Base-by-base conservation (phyloP, 2,113 vertebrate genomes). In the Cottus gobio region DNA sequence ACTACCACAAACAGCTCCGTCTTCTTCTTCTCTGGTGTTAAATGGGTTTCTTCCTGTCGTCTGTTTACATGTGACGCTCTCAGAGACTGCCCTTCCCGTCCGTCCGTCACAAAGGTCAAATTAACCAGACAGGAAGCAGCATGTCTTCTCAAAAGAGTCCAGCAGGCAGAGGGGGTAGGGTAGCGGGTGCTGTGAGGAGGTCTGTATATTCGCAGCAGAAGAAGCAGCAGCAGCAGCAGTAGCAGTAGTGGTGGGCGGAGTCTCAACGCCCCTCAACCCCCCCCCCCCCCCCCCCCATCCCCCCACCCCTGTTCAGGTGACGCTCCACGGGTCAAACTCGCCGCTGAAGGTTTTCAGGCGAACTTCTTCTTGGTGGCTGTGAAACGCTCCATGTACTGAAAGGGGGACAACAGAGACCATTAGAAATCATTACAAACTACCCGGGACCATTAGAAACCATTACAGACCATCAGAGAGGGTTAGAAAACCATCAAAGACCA, bases 281-380 rank as follows among this genome's bases (percentile, higher is more conserved):
- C n/a, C n/a, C n/a, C n/a, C n/a, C n/a, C n/a, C n/a, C n/a, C n/a
- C n/a, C n/a, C n/a, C n/a, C n/a, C n/a, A n/a, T n/a, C n/a, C n/a
- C n/a, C n/a, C n/a, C n/a, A n/a, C n/a, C n/a, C n/a, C n/a, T n/a
- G n/a, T n/a, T n/a, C n/a, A n/a, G n/a, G n/a, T n/a, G n/a, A 39
- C 0, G 58, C 28, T 58, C 39, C 30, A 1, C 36, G 34, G 22
- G 62, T 28, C 7, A 24, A 50, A 30, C 67, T 71, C 4, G 0
- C 1, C 34, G 5, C 18, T 0, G 15, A 22, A 4, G 1, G 28
- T 9, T 10, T 85, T 99, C 95, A 99, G 18, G 95, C 86, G 91
- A 99, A 99, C 92, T 99, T 99, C 96, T 99, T 99, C 95, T 97
- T 98, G 24, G 96, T 99, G 77, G 98, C 98, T 6, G 98, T 99